Percentiles rank a stretch among this genome's conserved stretches.
phyloP scores from a whole-genome alignment of 23 tunicate genomes.

The Clavelina lepadiformis region DNA sequence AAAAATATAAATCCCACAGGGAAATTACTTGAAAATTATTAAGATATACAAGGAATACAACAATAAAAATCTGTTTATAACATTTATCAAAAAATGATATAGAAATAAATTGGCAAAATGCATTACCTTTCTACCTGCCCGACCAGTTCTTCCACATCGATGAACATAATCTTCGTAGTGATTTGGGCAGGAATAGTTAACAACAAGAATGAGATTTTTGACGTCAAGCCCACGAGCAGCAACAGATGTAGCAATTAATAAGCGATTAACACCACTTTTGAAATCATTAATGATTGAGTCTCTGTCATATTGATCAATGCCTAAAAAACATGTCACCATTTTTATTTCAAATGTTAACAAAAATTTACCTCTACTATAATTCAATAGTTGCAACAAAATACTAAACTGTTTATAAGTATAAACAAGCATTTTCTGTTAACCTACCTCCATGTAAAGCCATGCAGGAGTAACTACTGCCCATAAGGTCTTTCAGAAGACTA shows the following conservation, averaged over 20 bases:
- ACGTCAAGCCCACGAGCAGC: slow-evolving; percentile 99
- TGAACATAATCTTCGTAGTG: slow-evolving; percentile 99
- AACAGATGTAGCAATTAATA: slow-evolving; percentile 93
- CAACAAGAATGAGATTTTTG: slow-evolving; percentile 77
- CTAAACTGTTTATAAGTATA: not conserved
- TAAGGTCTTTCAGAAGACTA: slow-evolving; percentile 77
- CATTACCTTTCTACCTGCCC: slow-evolving; percentile 90
- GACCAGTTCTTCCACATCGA: slow-evolving; percentile 97
- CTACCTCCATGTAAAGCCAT: slow-evolving; percentile 98
- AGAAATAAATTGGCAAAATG: not conserved
- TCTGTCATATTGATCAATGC: slow-evolving; percentile 99
- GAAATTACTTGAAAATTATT: no score
- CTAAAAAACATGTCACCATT: no score
- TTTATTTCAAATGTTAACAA: no score
- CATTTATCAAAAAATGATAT: no score
- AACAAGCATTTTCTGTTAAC: not conserved
- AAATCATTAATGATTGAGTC: slow-evolving; percentile 97
- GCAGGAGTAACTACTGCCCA: slow-evolving; percentile 83
- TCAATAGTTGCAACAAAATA: not conserved
- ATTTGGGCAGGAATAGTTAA: slow-evolving; percentile 95
- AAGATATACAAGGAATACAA: no score
- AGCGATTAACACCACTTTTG: slow-evolving; percentile 74
- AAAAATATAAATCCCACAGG: no score
- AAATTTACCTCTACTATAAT: no score
- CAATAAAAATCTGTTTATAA: no score